Conservation (phyloP, 2,113 vertebrate species). For the Anarhynchus alexandrinus region DNA sequence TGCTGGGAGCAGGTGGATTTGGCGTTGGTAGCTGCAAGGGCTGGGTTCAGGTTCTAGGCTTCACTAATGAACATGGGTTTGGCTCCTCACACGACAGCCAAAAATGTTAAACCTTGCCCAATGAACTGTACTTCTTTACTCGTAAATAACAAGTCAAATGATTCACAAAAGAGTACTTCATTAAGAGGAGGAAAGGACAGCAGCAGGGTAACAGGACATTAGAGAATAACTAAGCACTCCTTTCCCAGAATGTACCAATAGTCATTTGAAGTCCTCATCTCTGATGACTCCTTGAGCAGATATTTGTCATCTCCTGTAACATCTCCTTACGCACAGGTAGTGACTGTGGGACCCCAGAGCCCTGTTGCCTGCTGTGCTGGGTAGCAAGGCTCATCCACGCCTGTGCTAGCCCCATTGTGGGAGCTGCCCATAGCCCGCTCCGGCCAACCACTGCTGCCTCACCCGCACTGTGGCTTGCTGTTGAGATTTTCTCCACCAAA, state of each 20-base stretch:
- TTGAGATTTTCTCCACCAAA: neutral
- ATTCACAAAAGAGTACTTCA: neutral
- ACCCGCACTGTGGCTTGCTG: neutral
- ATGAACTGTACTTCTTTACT: neutral
- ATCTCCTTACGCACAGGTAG: neutral
- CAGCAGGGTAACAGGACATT: neutral
- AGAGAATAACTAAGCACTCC: neutral
- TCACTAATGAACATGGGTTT: neutral
- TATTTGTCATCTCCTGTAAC: neutral
- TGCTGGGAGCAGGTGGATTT: neutral
- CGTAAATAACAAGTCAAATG: neutral
- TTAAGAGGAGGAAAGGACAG: neutral
- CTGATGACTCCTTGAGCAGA: neutral
- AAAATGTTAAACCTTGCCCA: neutral
- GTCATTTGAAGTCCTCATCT: neutral
- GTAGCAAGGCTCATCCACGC: neutral
- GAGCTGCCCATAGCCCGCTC: neutral
- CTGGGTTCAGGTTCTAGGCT: neutral
- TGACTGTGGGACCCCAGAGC: neutral
- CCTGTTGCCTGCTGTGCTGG: neutral
- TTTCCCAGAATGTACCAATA: neutral
- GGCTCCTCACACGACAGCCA: neutral
- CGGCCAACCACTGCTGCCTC: neutral
- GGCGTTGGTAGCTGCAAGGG: neutral
- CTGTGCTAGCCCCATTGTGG: neutral